Evolutionary conservation across 2,888 invertebrate species (phyloP), one percentile per base, ranked within the genome.

Genomic region (Aspidiotus rigidus): DNA sequence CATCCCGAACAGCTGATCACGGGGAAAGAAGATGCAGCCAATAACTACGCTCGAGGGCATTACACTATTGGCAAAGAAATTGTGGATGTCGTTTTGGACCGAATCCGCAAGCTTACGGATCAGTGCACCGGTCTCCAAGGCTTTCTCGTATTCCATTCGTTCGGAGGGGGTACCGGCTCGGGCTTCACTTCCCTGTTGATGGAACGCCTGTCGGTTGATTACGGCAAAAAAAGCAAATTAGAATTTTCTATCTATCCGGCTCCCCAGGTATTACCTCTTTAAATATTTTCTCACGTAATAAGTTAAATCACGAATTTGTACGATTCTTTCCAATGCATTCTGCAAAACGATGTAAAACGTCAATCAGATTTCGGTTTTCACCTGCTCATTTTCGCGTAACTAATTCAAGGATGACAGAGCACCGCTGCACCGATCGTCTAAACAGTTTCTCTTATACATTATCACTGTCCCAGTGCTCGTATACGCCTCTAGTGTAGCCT

Each of bases 11-110:
- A 86, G 76, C 77, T 86, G 72, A 85, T 86, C 74, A 84, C 84
- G n/a, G 86, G 86, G 54, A 86, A 86, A 75, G 85, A 85, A 76
- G 85, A 85, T 75, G 85, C 86, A 1, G 86, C 86, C 64, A 86
- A 86, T 76, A 86, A 86, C 77, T 86, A 86, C 74, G 86, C 85
- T 40, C 80, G 86, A 62, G 85, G 86, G 61, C 85, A 85, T 76
- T 86, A 86, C 78, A 86, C 85, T 28, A 81, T 86, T 69, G 86
- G 84, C 42, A 80, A 80, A 71, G 84, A 84, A 74, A 81, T 84
- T 71, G 81, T 84, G 60, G 83, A 84, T 71, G 76, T 82, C 28
- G 82, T 82, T 0, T 74, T 82, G 69, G 82, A 82, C 75, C 76
- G 84, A 42, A 80, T 84, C 71, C 78, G 84, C 5, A 83, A 81